These are phyloP conservation scores for Spilosoma lubricipeda DNA, from an alignment of 2,888 invertebrate genomes.

Conservation along the genomic window DNA sequence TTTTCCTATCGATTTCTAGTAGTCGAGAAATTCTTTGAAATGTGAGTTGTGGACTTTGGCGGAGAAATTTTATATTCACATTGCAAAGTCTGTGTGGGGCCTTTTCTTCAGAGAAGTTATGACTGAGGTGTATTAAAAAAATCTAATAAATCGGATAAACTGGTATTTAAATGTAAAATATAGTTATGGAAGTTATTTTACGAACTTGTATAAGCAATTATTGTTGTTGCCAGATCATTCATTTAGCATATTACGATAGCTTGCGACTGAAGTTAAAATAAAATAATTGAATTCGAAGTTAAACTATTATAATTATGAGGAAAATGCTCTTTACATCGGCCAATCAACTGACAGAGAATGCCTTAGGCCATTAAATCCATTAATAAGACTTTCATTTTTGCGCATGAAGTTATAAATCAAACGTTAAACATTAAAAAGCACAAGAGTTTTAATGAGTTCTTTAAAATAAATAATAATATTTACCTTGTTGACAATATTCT, in stretches of 20 bases:
- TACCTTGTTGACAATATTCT: not conserved
- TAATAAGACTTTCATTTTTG: too few relatives aligned
- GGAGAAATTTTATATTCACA: not conserved
- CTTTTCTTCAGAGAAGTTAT: not conserved
- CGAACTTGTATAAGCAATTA: not conserved
- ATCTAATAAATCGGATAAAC: not conserved
- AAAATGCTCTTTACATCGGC: too few relatives aligned
- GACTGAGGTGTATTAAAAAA: not conserved
- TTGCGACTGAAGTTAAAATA: not conserved
- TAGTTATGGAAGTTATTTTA: not conserved
- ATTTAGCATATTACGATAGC: not conserved
- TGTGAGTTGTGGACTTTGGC: not conserved
- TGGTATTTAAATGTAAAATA: not conserved
- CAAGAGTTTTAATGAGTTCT: too few relatives aligned
- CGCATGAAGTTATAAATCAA: too few relatives aligned
- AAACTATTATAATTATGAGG: too few relatives aligned
- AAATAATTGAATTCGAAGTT: too few relatives aligned
- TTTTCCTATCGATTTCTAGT: constrained; percentile 43
- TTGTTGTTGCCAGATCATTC: not conserved
- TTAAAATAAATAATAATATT: too few relatives aligned
- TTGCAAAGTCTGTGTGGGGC: not conserved
- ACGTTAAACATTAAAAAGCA: too few relatives aligned
- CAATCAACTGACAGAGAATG: too few relatives aligned
- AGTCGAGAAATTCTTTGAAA: constrained; percentile 5
- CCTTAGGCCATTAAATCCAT: too few relatives aligned